Conservation (phyloP, 2,888 invertebrate species). For the Phalangium opilio region DNA sequence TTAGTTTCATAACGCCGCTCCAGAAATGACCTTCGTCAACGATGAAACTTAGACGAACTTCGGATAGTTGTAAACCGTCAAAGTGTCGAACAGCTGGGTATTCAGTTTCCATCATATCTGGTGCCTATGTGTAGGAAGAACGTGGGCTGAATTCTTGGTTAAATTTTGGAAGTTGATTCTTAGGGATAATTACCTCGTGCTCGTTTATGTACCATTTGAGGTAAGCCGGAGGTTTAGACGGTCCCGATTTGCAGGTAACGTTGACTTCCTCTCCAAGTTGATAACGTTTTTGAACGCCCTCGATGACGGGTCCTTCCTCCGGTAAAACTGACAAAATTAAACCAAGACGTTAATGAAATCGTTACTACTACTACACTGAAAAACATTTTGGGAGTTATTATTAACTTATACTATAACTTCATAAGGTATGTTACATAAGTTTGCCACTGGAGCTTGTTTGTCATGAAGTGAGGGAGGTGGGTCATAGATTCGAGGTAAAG, state of each 20-base stretch:
- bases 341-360: too few species aligned
- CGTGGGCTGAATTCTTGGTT: too few species aligned
- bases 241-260: slow-evolving; percentile 16
- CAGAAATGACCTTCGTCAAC: slow-evolving; percentile 9
- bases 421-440: too few species aligned
- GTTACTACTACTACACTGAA: too few species aligned
- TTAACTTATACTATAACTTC: too few species aligned
- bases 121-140: too few species aligned
- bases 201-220: slow-evolving; percentile 15
- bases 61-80: slow-evolving; percentile 14
- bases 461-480: too few species aligned
- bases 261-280: slow-evolving; percentile 14
- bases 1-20: slow-evolving; percentile 11
- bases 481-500: too few species aligned
- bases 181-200: slow-evolving; percentile 6
- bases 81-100: slow-evolving; percentile 13
- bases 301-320: slow-evolving; percentile 12
- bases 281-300: slow-evolving; percentile 16
- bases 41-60: slow-evolving; percentile 11
- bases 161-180: too few species aligned
- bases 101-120: too few species aligned
- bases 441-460: too few species aligned
- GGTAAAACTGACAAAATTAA: slow-evolving; percentile 8
- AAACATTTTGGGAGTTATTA: too few species aligned
- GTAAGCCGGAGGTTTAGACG: slow-evolving; percentile 14